These are phyloP conservation scores for Caenorhabditis afra DNA, from an alignment of 2,888 invertebrate species.

Conservation along the genomic window DNA sequence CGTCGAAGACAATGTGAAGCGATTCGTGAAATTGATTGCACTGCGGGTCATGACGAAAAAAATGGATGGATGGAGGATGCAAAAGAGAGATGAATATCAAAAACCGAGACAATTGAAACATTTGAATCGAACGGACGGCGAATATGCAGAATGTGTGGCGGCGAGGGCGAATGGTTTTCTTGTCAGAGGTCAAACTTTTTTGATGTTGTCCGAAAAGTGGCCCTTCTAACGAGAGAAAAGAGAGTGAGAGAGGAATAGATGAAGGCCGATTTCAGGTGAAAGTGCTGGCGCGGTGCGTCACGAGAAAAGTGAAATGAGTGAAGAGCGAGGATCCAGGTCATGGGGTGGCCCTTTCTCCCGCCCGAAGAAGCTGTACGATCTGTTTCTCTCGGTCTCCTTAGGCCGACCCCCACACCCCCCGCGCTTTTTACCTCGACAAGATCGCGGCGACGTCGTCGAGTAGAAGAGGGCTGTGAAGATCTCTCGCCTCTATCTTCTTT, in stretches of 20 bases:
- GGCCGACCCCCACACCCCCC: conserved; percentile 9
- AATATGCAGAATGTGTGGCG: no score
- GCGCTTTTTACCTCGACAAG: conserved; percentile 47
- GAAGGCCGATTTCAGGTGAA: conserved; percentile 60
- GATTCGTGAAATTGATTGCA: conserved; percentile 24
- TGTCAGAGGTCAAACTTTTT: conserved; percentile 54
- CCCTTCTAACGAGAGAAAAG: conserved; percentile 40
- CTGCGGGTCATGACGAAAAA: conserved; percentile 10
- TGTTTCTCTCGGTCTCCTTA: conserved; percentile 38
- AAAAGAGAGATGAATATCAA: conserved; percentile 13
- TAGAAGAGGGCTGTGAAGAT: no score
- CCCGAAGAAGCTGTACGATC: conserved; percentile 59
- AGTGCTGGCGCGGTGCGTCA: conserved; percentile 63
- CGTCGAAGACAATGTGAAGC: conserved; percentile 19
- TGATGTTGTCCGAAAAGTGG: conserved; percentile 53
- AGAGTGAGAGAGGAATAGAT: conserved; percentile 34
- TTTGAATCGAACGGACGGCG: conserved; percentile 16
- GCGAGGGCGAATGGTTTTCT: conserved; percentile 16
- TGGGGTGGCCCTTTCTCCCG: conserved; percentile 43
- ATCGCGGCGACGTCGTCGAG: conserved; percentile 6
- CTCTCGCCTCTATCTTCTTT: conserved; percentile 27
- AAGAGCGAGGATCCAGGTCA: conserved; percentile 65
- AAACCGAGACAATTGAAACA: conserved; percentile 15
- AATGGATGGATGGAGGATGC: background rate
- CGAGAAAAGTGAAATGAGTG: conserved; percentile 66